These are phyloP conservation scores for Falco novaeseelandiae DNA, from an alignment of 2,797 vertebrate genomes.

Conservation along the genomic window DNA sequence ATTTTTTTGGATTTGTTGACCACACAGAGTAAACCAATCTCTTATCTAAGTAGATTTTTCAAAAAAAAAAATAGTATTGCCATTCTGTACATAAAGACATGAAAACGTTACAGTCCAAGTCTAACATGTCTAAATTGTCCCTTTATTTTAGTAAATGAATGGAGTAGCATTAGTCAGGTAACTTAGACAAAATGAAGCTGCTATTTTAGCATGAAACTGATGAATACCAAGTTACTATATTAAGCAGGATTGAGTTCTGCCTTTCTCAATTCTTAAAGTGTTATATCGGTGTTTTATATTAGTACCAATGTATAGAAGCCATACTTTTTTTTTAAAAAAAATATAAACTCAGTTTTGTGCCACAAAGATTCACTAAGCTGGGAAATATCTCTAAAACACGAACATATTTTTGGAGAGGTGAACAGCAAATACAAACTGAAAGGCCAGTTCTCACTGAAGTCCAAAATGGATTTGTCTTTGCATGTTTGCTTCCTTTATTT, in stretches of 20 bases:
- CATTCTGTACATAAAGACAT: neutral
- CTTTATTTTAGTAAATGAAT: neutral
- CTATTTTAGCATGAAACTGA: neutral
- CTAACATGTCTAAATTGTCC: neutral
- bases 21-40: neutral
- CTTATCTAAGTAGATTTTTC: neutral
- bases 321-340: neutral
- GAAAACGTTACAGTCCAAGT: neutral
- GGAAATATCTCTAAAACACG: neutral
- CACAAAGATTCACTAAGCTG: neutral
- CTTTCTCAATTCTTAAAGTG: neutral
- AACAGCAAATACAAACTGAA: neutral
- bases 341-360: neutral
- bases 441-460: accelerated
- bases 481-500: neutral
- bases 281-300: neutral
- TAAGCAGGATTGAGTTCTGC: neutral
- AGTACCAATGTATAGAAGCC: neutral
- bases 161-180: neutral
- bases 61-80: too few relatives aligned
- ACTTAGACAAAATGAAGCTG: neutral
- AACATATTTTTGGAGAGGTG: neutral
- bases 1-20: neutral
- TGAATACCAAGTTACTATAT: neutral
- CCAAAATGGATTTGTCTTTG: neutral